A percentile compares a stretch with the other conserved stretches of the same genome.
phyloP scores from a whole-genome alignment of 2,888 invertebrate genomes.

The Altica lythri region DNA sequence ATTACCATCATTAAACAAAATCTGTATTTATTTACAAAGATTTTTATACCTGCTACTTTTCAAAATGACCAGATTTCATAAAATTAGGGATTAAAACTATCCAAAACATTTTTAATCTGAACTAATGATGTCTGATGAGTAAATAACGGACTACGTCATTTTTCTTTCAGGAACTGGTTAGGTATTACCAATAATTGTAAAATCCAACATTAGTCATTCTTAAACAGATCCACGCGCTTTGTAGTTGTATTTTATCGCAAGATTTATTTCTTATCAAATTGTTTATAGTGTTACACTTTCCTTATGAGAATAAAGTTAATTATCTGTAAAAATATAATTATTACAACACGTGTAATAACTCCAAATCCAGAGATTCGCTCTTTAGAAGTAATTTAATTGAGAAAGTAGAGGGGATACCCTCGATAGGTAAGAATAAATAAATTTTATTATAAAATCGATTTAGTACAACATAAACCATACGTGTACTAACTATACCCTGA shows the following conservation, averaged over 20 bases:
- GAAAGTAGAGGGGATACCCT: slow-evolving; percentile 6
- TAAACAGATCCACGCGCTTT: not conserved
- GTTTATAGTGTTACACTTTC: too few relatives aligned
- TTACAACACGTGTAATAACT: too few relatives aligned
- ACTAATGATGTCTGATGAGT: slow-evolving; percentile 10
- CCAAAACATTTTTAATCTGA: not conserved
- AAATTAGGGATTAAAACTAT: not conserved
- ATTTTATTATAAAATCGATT: slow-evolving; percentile 8
- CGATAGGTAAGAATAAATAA: slow-evolving; percentile 8
- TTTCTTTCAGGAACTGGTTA: slow-evolving; percentile 22
- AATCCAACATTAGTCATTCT: slow-evolving; percentile 24
- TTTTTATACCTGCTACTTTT: not conserved
- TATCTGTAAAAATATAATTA: too few relatives aligned
- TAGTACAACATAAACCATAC: slow-evolving; percentile 7
- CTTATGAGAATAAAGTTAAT: too few relatives aligned
- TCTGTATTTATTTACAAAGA: not conserved
- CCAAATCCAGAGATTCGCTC: too few relatives aligned
- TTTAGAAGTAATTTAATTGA: too few relatives aligned
- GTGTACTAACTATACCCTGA: slow-evolving; percentile 2
- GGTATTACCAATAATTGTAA: slow-evolving; percentile 16
- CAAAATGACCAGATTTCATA: not conserved
- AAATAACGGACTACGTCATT: slow-evolving; percentile 15
- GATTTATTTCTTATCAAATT: slow-evolving; percentile 6
- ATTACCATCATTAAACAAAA: not conserved
- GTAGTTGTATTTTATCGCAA: not conserved